Conservation (phyloP, 2,888 invertebrate species). For the Troides oblongomaculatus region DNA sequence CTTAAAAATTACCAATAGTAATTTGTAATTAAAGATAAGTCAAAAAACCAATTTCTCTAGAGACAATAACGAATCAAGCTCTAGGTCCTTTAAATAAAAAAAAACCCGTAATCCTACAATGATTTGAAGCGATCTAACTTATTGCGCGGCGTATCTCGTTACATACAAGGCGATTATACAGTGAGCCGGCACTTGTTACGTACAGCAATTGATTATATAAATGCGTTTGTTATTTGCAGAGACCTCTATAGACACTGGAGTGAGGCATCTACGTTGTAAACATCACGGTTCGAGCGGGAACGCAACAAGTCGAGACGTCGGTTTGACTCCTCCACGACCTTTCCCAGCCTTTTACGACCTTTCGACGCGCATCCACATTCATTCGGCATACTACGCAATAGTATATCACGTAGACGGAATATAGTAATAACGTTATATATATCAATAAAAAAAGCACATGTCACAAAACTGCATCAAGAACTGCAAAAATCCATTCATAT, state of each 20-base stretch:
- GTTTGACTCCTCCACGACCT: conserved; percentile 48
- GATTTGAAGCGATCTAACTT: conserved; percentile 11
- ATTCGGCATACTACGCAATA: conserved; percentile 35
- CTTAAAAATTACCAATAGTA: no score
- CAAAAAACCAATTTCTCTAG: background rate
- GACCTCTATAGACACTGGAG: conserved; percentile 45
- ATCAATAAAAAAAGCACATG: conserved; percentile 19
- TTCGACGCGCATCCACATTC: conserved; percentile 23
- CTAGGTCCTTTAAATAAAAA: background rate
- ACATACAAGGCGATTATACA: conserved; percentile 30
- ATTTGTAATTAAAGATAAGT: no score
- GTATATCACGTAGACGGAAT: conserved; percentile 27
- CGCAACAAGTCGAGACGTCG: conserved; percentile 67
- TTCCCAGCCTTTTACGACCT: conserved; percentile 53
- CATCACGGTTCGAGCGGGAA: conserved; percentile 42
- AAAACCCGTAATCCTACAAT: conserved; percentile 18
- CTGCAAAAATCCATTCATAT: conserved; percentile 16
- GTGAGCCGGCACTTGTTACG: conserved; percentile 36
- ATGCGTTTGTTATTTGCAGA: conserved; percentile 28
- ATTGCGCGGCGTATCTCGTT: conserved; percentile 17
- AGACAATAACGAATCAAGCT: background rate
- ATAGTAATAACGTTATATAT: background rate
- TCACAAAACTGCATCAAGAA: conserved; percentile 6
- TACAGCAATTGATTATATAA: conserved; percentile 40
- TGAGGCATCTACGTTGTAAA: conserved; percentile 55